Conservation (phyloP, 2,113 vertebrate species). For the Microcebus murinus region DNA sequence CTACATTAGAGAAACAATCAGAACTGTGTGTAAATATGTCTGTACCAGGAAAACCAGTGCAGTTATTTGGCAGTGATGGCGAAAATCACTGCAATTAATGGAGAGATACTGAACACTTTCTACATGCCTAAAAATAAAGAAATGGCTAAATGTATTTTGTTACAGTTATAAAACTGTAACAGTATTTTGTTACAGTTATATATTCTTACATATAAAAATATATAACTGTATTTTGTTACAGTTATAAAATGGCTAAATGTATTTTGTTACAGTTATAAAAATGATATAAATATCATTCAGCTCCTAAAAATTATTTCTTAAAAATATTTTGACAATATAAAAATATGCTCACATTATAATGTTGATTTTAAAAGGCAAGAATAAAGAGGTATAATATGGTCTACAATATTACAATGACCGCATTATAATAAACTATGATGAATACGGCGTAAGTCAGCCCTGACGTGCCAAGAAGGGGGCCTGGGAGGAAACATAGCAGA, state of each 20-base stretch:
- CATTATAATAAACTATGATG: background rate
- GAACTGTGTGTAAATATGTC: background rate
- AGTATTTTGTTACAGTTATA: too few species aligned
- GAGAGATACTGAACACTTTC: background rate
- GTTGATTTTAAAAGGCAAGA: background rate
- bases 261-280: background rate
- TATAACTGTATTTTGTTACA: background rate
- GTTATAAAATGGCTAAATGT: background rate
- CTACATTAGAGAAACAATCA: background rate
- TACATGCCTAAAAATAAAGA: background rate
- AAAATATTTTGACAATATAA: background rate
- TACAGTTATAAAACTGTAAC: background rate
- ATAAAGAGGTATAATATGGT: background rate
- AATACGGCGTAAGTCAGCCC: background rate
- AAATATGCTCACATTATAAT: background rate
- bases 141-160: background rate
- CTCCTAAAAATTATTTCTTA: background rate
- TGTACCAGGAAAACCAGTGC: background rate
- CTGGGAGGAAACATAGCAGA: background rate
- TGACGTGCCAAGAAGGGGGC: background rate
- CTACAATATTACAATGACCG: background rate
- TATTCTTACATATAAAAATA: too few species aligned
- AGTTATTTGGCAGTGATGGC: too few species aligned
- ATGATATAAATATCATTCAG: background rate
- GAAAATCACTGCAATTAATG: background rate